Evolutionary conservation across 64 coral and sea anemone genomes (phyloP).

Genomic region (Stichodactyla mertensii): DNA sequence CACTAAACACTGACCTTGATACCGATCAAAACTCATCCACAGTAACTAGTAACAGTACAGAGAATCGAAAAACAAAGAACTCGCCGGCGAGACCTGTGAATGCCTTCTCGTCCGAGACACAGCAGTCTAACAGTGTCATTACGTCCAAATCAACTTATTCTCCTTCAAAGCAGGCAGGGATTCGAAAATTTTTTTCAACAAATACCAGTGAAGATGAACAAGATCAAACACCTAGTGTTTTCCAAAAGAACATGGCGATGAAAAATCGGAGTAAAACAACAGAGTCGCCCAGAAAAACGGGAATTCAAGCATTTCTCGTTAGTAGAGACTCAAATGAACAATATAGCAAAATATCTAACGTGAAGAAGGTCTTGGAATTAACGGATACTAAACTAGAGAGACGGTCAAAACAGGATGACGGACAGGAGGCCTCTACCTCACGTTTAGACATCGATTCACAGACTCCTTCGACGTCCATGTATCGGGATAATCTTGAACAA

Average conservation of each 20-base stretch:
- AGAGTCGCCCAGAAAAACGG: neutral
- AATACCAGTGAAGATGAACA: neutral
- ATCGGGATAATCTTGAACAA: neutral
- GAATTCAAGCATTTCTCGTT: conserved; percentile 4
- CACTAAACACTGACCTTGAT: neutral
- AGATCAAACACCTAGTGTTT: neutral
- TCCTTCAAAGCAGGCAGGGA: neutral
- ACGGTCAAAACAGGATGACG: neutral
- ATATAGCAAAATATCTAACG: neutral
- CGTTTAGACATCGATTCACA: neutral
- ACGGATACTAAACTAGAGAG: neutral
- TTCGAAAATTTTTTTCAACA: neutral
- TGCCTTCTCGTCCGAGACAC: neutral
- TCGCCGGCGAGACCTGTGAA: neutral
- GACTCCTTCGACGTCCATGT: neutral
- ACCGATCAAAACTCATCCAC: neutral
- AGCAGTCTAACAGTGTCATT: neutral
- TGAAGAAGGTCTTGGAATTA: neutral
- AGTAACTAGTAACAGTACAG: neutral
- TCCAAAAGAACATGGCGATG: neutral
- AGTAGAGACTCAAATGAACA: neutral
- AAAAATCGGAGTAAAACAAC: neutral
- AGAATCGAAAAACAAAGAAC: neutral
- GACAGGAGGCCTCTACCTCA: neutral
- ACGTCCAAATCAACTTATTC: neutral